Base-by-base conservation (phyloP, 2,888 invertebrate species). In the Ditula angustiorana region DNA sequence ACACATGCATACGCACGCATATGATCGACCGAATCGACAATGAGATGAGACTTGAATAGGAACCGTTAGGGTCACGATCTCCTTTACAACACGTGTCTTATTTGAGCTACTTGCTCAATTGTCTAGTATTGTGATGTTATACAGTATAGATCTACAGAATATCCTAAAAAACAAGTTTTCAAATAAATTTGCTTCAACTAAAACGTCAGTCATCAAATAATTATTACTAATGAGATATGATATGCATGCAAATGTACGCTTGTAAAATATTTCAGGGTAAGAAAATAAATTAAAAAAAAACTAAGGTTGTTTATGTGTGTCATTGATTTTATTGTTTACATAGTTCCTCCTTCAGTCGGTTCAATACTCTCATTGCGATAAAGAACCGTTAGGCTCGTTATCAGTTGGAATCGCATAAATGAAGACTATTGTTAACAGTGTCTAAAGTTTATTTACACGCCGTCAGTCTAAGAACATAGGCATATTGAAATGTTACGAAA, bases 401-500 rank as follows among this genome's bases (percentile, higher is more conserved):
- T 69, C 69, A 61, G 68, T 71, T 55, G 59, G 62, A 70, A 69
- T 71, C 66, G 37, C 64, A 13, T 46, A 57, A 69, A 74, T 77
- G 73, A 75, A 52, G 69, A 53, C 69, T 72, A 78, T 78, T 80
- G 74, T 79, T 10, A 35, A 33, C 35, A 33, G 35, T 26, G 35
- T 53, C 44, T 8, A n/a, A 57, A 44, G 75, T 82, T 81, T 83
- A 82, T 86, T 83, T 83, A 83, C 79, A 75, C 75, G 76, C 73
- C 71, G 75, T 79, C 79, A 75, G 63, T 78, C 75, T 73, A 69
- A 71, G 71, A 75, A 75, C 78, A 79, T 74, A 75, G 78, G 78
- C 76, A 81, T 83, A 83, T 84, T 86, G 83, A 85, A 88, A 87
- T 81, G 80, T 88, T 87, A 87, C 84, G 84, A 88, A 90, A 90